Evolutionary conservation across 2,888 invertebrate species (phyloP).

Genomic region (Venusia cambrica): DNA sequence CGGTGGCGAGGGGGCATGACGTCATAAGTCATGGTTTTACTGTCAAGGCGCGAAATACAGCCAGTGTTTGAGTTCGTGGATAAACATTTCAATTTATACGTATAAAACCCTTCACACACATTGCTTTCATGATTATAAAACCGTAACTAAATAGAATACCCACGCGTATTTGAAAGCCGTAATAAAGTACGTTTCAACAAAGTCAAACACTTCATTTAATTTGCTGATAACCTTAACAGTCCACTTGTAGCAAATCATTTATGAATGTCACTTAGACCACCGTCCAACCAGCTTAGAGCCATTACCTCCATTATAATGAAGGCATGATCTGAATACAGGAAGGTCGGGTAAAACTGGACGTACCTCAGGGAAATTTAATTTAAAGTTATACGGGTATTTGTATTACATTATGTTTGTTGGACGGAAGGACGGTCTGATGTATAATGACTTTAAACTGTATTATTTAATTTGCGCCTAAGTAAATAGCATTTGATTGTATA

Average conservation of each 20-base stretch:
- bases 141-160: too few species aligned
- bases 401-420: neutral
- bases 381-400: conserved; percentile 1
- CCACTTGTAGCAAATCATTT: conserved; percentile 24
- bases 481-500: too few species aligned
- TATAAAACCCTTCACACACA: too few species aligned
- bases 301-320: neutral
- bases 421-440: neutral
- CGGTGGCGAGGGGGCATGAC: too few species aligned
- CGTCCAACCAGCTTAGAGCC: conserved; percentile 7
- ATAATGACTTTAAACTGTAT: too few species aligned
- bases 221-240: conserved; percentile 9
- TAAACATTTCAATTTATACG: too few species aligned
- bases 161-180: too few species aligned
- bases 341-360: conserved; percentile 6
- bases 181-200: conserved; percentile 1
- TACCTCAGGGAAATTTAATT: conserved; percentile 1
- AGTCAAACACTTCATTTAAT: conserved; percentile 6
- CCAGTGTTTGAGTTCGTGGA: too few species aligned
- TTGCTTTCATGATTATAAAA: too few species aligned
- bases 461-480: too few species aligned
- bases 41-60: too few species aligned
- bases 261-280: conserved; percentile 12
- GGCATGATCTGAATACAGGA: neutral
- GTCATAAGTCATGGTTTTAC: too few species aligned